Conservation (phyloP, 2,888 invertebrate genomes). For the Agriotes lineatus region DNA sequence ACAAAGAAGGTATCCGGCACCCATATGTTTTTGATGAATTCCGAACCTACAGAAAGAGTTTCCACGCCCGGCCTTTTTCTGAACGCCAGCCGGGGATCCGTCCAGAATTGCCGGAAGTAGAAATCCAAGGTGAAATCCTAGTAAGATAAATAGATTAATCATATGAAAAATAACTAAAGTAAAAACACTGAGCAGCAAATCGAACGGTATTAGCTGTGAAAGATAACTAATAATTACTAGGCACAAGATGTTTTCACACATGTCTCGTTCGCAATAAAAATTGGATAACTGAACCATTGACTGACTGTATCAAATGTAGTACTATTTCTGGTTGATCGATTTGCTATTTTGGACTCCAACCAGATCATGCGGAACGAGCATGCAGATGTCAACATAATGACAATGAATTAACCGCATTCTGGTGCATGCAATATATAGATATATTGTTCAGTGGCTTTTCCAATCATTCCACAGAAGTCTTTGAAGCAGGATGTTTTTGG, state of each 20-base stretch:
- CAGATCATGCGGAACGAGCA: slow-evolving; percentile 49
- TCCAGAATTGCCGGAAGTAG: slow-evolving; percentile 99
- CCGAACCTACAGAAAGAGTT: slow-evolving; percentile 92
- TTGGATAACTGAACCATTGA: slow-evolving; percentile 9
- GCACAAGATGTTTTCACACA: neutral
- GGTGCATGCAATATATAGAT: slow-evolving; percentile 27
- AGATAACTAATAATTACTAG: neutral
- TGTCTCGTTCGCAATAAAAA: neutral
- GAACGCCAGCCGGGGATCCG: slow-evolving; percentile 95
- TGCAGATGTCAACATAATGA: slow-evolving; percentile 49
- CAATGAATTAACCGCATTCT: slow-evolving; percentile 19
- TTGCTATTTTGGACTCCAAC: slow-evolving; percentile 35
- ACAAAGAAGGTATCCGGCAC: slow-evolving; percentile 99
- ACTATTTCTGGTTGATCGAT: slow-evolving; percentile 37
- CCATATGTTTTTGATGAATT: slow-evolving; percentile 98
- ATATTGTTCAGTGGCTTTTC: slow-evolving; percentile 37
- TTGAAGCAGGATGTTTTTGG: slow-evolving; percentile 55
- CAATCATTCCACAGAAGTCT: slow-evolving; percentile 48
- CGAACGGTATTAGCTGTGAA: neutral
- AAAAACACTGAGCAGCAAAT: slow-evolving; percentile 19
- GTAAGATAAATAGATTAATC: slow-evolving; percentile 25
- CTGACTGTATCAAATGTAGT: slow-evolving; percentile 1
- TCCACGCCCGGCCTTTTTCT: slow-evolving; percentile 90
- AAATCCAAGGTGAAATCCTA: slow-evolving; percentile 98
- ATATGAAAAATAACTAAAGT: no score